Percentiles rank a stretch among this genome's conserved stretches.
phyloP scores from a whole-genome alignment of 2,888 invertebrate species.

The Bombylius major region DNA sequence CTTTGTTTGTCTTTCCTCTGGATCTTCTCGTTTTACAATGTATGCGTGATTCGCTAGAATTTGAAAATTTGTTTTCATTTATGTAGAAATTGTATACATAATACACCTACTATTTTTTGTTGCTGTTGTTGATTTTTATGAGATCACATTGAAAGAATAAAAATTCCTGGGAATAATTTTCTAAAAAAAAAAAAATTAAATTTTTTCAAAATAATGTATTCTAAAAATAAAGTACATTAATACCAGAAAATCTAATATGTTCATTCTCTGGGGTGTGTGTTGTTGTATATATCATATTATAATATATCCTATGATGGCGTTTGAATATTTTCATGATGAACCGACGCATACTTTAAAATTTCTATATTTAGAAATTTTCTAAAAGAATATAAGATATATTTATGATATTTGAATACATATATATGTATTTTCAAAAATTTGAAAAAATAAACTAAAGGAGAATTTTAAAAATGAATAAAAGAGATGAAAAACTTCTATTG shows the following conservation, averaged over 20 bases:
- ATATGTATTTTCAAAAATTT: too few relatives aligned
- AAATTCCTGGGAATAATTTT: not conserved
- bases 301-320: not conserved
- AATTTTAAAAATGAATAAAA: too few relatives aligned
- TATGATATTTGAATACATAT: too few relatives aligned
- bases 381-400: too few relatives aligned
- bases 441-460: too few relatives aligned
- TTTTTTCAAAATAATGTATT: not conserved
- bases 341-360: not conserved
- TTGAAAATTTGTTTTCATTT: not conserved
- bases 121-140: too few relatives aligned
- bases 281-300: not conserved
- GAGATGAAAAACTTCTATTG: too few relatives aligned
- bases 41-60: too few relatives aligned
- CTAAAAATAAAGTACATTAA: not conserved
- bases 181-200: not conserved
- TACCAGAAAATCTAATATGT: too few relatives aligned
- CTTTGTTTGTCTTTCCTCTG: not conserved
- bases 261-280: too few relatives aligned
- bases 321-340: not conserved
- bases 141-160: not conserved
- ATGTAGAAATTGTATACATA: not conserved
- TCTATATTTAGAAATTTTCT: not conserved
- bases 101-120: not conserved
- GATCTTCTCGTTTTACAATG: not conserved